Percentiles rank a stretch among this genome's conserved stretches.
Evolutionary conservation across 2,888 invertebrate species (phyloP).

Genomic region (Eupithecia centaureata): DNA sequence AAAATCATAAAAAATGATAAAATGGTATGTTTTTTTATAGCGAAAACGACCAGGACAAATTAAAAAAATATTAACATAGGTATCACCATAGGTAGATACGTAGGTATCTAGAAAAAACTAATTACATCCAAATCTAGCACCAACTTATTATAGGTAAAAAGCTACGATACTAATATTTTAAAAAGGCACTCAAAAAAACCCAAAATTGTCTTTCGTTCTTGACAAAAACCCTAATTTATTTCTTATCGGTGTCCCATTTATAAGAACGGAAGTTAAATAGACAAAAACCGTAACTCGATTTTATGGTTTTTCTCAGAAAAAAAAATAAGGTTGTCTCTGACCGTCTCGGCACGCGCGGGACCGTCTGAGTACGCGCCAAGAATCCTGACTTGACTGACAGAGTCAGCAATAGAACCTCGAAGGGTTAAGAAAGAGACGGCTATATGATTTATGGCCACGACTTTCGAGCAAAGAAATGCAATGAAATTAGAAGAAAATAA

Average conservation of each 20-base stretch:
- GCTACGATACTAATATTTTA: too few relatives aligned
- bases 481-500: constrained; percentile 80
- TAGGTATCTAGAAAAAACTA: too few relatives aligned
- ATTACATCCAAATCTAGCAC: too few relatives aligned
- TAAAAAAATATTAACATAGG: too few relatives aligned
- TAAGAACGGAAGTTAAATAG: constrained; percentile 66
- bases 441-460: constrained; percentile 72
- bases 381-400: constrained; percentile 64
- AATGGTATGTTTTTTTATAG: too few relatives aligned
- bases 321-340: constrained; percentile 65
- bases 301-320: constrained; percentile 73
- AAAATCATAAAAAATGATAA: too few relatives aligned
- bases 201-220: neutral
- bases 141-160: too few relatives aligned
- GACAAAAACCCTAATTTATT: constrained; percentile 5
- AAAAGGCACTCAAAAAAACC: too few relatives aligned
- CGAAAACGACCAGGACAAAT: too few relatives aligned
- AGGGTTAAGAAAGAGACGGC: constrained; percentile 50
- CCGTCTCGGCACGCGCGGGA: constrained; percentile 75
- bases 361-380: constrained; percentile 66
- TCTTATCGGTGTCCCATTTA: constrained; percentile 34
- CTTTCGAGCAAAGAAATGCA: constrained; percentile 72
- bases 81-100: too few relatives aligned
- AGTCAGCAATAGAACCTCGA: constrained; percentile 48
- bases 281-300: constrained; percentile 63